phyloP scores from a whole-genome alignment of 2,113 vertebrate genomes.

The Scopus umbretta region DNA sequence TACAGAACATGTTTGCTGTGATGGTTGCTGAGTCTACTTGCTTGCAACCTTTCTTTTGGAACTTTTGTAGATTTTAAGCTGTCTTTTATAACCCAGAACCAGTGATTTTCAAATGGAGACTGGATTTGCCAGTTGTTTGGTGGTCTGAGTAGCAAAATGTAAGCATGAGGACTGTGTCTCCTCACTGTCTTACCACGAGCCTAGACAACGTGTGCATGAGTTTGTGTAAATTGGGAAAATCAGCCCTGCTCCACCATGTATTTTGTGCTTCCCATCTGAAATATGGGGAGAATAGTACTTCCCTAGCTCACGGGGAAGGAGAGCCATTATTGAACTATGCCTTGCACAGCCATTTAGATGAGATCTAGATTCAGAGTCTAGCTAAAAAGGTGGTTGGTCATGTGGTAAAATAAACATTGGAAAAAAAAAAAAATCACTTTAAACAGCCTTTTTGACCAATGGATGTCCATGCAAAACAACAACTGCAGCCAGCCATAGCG shows the following conservation, averaged over 20 bases:
- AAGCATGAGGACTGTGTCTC: background rate
- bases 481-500: background rate
- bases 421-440: background rate
- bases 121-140: background rate
- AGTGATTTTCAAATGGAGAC: background rate
- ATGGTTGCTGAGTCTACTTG: background rate
- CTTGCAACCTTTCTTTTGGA: background rate
- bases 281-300: background rate
- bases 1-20: background rate
- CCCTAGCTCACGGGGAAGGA: background rate
- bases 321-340: background rate
- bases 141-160: background rate
- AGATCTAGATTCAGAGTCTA: background rate
- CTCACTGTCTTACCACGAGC: background rate
- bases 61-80: background rate
- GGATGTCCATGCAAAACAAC: background rate
- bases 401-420: background rate
- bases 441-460: background rate
- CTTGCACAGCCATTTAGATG: background rate
- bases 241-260: background rate
- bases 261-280: background rate
- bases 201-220: background rate
- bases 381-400: background rate
- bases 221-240: background rate
- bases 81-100: background rate